Base-by-base conservation (phyloP, 2,797 vertebrate genomes). In the Gymnodraco acuticeps region DNA sequence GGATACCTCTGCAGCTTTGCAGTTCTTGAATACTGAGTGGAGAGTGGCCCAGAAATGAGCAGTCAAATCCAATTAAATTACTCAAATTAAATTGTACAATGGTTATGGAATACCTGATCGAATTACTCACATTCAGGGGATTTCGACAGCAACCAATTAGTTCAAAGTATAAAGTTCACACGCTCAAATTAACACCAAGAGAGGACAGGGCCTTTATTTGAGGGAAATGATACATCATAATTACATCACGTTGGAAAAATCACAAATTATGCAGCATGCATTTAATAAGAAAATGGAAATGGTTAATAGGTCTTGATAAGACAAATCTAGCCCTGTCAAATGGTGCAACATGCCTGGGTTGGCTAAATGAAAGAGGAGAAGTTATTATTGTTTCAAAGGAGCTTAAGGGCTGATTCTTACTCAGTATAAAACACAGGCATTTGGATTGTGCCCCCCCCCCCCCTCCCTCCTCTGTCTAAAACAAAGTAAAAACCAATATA, bases 81-180 rank as follows among this genome's bases (percentile, higher is more conserved):
- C 90, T 92, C 82, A 93, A 94, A 94, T 93, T 92, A 93, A 94
- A 94, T 94, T 93, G 92, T 93, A 90, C 93, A 94, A 94, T 94
- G 90, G 93, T 93, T 94, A 93, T 92, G 93, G 92, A 93, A 93
- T 91, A 94, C 92, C 92, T 94, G 93, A 94, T 94, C 93, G 67
- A 94, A 94, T 94, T 92, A 93, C 93, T 94, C 93, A 93, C 88
- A 92, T 94, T 94, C 90, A 91, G 89, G 87, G 92, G 91, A 93
- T 90, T 94, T 93, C 87, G 90, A 93, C 88, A 89, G 92, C 90
- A 92, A 92, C 93, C 93, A 95, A 95, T 95, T 94, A 95, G 92
- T 94, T 94, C 92, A 93, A 93, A 94, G 90, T 93, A 93, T 92
- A 94, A 93, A 95, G 94, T 92, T 95, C 92, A 94, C 94, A 90